These are phyloP conservation scores for Battus philenor DNA, from an alignment of 1,140 invertebrate genomes.

Conservation along the genomic window DNA sequence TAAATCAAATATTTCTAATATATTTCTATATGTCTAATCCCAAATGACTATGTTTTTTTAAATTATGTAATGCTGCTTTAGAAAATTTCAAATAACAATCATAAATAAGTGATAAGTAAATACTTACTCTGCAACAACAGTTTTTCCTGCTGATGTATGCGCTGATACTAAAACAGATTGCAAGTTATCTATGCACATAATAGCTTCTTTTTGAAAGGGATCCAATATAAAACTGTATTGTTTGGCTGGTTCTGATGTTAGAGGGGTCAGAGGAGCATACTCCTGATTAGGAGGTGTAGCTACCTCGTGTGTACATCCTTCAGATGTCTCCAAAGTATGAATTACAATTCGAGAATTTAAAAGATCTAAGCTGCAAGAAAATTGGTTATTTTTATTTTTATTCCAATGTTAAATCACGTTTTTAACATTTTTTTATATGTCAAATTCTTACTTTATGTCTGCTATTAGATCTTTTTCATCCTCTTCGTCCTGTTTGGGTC, in stretches of 20 bases:
- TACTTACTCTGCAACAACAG: slow-evolving; percentile 97
- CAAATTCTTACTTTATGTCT: slow-evolving; percentile 64
- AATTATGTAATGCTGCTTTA: too few relatives aligned
- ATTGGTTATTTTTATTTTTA: slow-evolving; percentile 4
- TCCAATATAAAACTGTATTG: slow-evolving; percentile 97
- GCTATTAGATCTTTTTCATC: slow-evolving; percentile 42
- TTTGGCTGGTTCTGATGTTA: slow-evolving; percentile 86
- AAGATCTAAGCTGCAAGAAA: slow-evolving; percentile 77
- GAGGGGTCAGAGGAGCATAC: slow-evolving; percentile 84
- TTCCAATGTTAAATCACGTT: not conserved
- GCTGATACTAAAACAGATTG: slow-evolving; percentile 98
- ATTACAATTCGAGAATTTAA: slow-evolving; percentile 84
- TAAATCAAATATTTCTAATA: too few relatives aligned
- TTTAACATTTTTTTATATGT: too few relatives aligned
- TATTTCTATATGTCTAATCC: too few relatives aligned
- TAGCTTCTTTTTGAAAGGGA: slow-evolving; percentile 98
- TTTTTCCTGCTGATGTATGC: slow-evolving; percentile 99
- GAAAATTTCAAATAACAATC: too few relatives aligned
- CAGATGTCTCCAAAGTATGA: slow-evolving; percentile 91
- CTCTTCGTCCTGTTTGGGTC: slow-evolving; percentile 39
- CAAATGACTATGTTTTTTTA: too few relatives aligned
- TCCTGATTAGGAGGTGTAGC: slow-evolving; percentile 91
- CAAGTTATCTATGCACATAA: slow-evolving; percentile 98
- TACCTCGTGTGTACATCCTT: slow-evolving; percentile 95
- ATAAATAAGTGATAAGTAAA: slow-evolving; percentile 16